These are phyloP conservation scores for Tromatobia lineatoria DNA, from an alignment of 2,888 invertebrate species.

Conservation along the genomic window DNA sequence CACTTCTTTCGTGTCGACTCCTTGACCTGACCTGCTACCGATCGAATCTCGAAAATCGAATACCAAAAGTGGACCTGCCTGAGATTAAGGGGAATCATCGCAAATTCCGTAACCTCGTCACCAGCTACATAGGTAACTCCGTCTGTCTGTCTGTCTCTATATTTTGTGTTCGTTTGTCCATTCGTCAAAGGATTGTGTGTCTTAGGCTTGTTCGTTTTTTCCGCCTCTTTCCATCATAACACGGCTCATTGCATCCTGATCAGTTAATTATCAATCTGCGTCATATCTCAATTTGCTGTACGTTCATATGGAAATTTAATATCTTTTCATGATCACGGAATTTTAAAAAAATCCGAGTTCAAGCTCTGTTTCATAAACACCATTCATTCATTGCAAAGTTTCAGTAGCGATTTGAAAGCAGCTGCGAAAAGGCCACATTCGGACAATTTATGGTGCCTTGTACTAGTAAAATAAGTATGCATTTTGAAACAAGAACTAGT, in stretches of 20 bases:
- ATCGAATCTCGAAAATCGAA: slow-evolving; percentile 81
- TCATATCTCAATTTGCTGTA: background rate
- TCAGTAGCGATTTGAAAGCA: too few species aligned
- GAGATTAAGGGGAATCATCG: slow-evolving; percentile 99
- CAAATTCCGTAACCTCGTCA: slow-evolving; percentile 99
- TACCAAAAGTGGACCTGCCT: slow-evolving; percentile 96
- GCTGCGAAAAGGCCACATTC: too few species aligned
- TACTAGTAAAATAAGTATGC: too few species aligned
- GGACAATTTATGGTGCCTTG: too few species aligned
- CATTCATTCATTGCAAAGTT: too few species aligned
- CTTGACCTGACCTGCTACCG: slow-evolving; percentile 82
- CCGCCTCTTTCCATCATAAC: slow-evolving; percentile 53
- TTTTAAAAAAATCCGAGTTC: background rate
- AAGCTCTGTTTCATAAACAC: too few species aligned
- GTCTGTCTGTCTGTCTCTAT: slow-evolving; percentile 79
- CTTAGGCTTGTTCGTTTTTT: slow-evolving; percentile 62
- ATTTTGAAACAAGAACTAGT: too few species aligned
- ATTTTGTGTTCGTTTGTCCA: slow-evolving; percentile 49
- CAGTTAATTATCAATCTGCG: background rate
- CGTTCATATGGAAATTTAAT: background rate
- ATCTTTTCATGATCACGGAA: background rate
- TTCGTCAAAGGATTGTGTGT: slow-evolving; percentile 47
- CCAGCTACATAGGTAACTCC: slow-evolving; percentile 98
- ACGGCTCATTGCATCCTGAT: slow-evolving; percentile 33
- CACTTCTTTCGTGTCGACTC: slow-evolving; percentile 85